Evolutionary conservation across 2,113 vertebrate species (phyloP).

Genomic region (Platycercus adscitus): DNA sequence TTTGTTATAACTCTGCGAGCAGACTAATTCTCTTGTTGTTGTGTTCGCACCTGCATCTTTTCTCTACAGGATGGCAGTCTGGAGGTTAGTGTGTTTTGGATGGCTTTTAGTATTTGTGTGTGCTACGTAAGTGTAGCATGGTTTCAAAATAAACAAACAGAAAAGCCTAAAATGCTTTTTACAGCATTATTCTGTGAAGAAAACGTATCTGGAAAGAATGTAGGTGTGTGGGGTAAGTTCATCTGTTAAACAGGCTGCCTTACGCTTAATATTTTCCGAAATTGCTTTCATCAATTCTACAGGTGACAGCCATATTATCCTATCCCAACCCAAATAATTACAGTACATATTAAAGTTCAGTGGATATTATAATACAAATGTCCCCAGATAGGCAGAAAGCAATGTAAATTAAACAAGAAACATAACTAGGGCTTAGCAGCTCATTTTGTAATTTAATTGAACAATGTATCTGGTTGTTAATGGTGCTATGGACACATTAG

Average conservation of each 20-base stretch:
- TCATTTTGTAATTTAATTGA: constrained; percentile 91
- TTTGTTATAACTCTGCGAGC: not conserved
- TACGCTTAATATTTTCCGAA: constrained; percentile 91
- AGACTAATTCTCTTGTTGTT: not conserved
- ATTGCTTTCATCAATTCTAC: constrained; percentile 92
- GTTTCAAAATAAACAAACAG: not conserved
- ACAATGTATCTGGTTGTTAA: constrained; percentile 90
- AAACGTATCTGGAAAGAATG: not conserved
- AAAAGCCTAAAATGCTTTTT: not conserved
- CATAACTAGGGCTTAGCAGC: constrained; percentile 77
- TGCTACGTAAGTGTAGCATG: not conserved
- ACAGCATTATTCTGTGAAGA: not conserved
- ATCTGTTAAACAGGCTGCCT: constrained; percentile 62
- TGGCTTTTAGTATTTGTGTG: not conserved
- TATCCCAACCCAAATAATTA: constrained; percentile 87
- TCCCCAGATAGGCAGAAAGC: constrained; percentile 80
- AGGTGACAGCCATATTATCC: constrained; percentile 88
- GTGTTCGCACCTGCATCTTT: not conserved
- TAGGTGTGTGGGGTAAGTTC: not conserved
- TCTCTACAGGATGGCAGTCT: not conserved
- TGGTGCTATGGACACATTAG: constrained; percentile 85
- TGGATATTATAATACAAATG: constrained; percentile 77
- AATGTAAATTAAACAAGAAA: constrained; percentile 88
- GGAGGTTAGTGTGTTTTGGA: not conserved
- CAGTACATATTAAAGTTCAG: constrained; percentile 81